Evolutionary conservation across 2,113 vertebrate genomes (phyloP).

Genomic region (Daphoenositta chrysoptera): DNA sequence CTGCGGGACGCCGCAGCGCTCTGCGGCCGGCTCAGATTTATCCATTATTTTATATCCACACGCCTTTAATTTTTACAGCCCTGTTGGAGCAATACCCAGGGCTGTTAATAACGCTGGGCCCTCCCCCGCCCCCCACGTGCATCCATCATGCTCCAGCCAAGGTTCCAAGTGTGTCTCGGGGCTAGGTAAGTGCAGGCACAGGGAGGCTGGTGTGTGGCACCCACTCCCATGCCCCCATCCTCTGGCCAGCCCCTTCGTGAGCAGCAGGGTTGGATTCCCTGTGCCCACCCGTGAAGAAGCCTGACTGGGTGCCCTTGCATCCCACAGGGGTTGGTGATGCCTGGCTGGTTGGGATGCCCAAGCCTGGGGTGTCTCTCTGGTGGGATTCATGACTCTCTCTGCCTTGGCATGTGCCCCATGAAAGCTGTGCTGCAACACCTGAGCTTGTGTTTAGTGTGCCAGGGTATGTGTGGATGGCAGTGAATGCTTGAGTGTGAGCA

Average conservation of each 20-base stretch:
- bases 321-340: neutral
- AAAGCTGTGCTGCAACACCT: neutral
- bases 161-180: neutral
- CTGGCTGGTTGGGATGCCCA: neutral
- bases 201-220: neutral
- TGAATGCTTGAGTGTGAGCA: too few relatives aligned
- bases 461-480: fast-evolving
- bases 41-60: slow-evolving; percentile 58
- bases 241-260: neutral
- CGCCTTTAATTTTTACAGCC: slow-evolving; percentile 59
- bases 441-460: neutral
- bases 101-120: neutral
- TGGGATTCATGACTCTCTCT: neutral
- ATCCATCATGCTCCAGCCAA: neutral
- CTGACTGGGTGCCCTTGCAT: neutral
- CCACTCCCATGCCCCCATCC: neutral
- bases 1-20: neutral
- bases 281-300: neutral
- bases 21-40: slow-evolving; percentile 17
- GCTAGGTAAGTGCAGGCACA: neutral
- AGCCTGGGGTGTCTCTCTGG: fast-evolving
- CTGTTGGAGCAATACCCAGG: slow-evolving; percentile 24
- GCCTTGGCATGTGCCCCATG: neutral
- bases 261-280: neutral
- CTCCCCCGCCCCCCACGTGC: neutral